Evolutionary conservation across 2,888 invertebrate species (phyloP).

Genomic region (Parthenolecanium corni): DNA sequence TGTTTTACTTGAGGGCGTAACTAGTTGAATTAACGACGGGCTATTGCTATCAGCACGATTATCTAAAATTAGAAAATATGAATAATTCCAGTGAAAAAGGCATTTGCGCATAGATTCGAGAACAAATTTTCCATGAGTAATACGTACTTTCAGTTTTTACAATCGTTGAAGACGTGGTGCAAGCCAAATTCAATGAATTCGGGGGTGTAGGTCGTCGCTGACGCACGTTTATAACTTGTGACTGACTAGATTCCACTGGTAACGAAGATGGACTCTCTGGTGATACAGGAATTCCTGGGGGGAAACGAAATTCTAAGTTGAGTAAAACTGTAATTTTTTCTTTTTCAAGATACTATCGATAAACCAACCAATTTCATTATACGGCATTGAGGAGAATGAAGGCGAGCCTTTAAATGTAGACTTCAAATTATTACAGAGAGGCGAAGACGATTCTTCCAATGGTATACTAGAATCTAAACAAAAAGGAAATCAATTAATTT

Average conservation of each 20-base stretch:
- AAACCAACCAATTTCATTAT: conserved; percentile 27
- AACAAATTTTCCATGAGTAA: too few species aligned
- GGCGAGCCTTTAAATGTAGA: conserved; percentile 54
- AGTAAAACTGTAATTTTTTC: background rate
- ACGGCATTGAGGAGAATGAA: conserved; percentile 30
- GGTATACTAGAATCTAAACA: conserved; percentile 33
- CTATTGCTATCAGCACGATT: conserved; percentile 7
- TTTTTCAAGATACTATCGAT: background rate
- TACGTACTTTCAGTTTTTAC: conserved; percentile 28
- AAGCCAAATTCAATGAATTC: conserved; percentile 64
- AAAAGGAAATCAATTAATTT: conserved; percentile 31
- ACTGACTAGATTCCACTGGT: conserved; percentile 30
- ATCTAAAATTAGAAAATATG: background rate
- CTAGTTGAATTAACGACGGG: conserved; percentile 2
- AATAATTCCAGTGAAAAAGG: background rate
- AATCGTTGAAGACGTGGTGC: conserved; percentile 37
- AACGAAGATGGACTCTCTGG: conserved; percentile 33
- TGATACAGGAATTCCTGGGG: conserved; percentile 33
- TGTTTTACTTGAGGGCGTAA: conserved; percentile 39
- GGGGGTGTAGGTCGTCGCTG: conserved; percentile 69
- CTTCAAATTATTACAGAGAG: conserved; percentile 44
- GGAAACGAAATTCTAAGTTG: background rate
- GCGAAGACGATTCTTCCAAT: conserved; percentile 41
- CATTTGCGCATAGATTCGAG: background rate
- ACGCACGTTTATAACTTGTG: conserved; percentile 34